Percentiles rank a stretch among this genome's conserved stretches.
Conservation (phyloP, 1,140 invertebrate genomes). For the Conopomorpha cramerella region DNA sequence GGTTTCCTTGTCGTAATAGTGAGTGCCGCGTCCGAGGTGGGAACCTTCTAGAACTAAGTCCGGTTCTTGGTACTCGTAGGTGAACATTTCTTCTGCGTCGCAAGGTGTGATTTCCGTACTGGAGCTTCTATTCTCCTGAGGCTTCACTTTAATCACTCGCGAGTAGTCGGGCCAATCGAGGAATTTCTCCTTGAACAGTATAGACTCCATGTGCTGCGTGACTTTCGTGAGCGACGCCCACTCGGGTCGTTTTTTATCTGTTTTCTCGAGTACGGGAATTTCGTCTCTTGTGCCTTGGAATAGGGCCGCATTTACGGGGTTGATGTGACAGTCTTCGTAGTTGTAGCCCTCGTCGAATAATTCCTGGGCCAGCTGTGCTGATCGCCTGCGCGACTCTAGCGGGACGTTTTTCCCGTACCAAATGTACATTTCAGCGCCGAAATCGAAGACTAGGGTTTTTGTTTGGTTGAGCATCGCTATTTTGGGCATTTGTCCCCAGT, state of each 20-base stretch:
- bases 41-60: slow-evolving; percentile 83
- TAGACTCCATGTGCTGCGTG: slow-evolving; percentile 92
- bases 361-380: slow-evolving; percentile 76
- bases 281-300: slow-evolving; percentile 63
- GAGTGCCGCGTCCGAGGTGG: slow-evolving; percentile 81
- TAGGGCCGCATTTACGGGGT: slow-evolving; percentile 70
- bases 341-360: slow-evolving; percentile 83
- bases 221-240: slow-evolving; percentile 88
- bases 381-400: slow-evolving; percentile 70
- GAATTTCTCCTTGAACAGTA: slow-evolving; percentile 93
- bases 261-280: slow-evolving; percentile 40
- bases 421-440: slow-evolving; percentile 91
- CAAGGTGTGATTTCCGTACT: slow-evolving; percentile 73
- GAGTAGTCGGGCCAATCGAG: slow-evolving; percentile 90
- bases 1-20: slow-evolving; percentile 76
- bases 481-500: slow-evolving; percentile 84
- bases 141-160: slow-evolving; percentile 71
- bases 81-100: slow-evolving; percentile 74
- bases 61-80: slow-evolving; percentile 69
- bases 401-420: slow-evolving; percentile 91
- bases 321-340: slow-evolving; percentile 81
- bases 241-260: slow-evolving; percentile 63
- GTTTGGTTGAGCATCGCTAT: slow-evolving; percentile 82
- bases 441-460: slow-evolving; percentile 90
- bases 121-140: slow-evolving; percentile 63